Base-by-base conservation (phyloP, 2,797 vertebrate genomes). In the Coreius guichenoti region DNA sequence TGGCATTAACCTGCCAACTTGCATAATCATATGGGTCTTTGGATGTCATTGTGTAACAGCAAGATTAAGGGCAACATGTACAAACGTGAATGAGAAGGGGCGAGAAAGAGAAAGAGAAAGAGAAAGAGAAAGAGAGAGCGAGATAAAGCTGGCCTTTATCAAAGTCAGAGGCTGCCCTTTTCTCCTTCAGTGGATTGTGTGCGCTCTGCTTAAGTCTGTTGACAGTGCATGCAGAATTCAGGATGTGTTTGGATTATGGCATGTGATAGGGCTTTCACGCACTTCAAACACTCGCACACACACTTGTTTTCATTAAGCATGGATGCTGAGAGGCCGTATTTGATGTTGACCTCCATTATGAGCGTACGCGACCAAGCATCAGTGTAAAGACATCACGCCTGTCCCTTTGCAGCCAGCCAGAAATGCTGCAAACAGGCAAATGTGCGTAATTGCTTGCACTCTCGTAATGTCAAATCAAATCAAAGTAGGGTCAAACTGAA, bases 101-200 rank as follows among this genome's bases (percentile, higher is more conserved):
- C 17, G 11, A 54, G 29, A 77, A 91, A 79, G 90, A 89, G 90
- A 90, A n/a, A 85, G 87, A 92, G 90, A 91, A 81, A 56, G 80
- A 54, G 29, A 77, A 91, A 79, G 90, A 89, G 90, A 90, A n/a
- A 85, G 87, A 92, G 90, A 91, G 82, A 56, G 80, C 85, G 86
- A 89, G 83, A 79, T 77, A 43, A 83, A 31, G 87, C 89, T 95
- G 93, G 90, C 93, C 93, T 94, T 95, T 95, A 92, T 94, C 93
- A 95, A 94, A 94, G 92, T 94, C 92, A 92, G 90, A 87, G 86
- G 87, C 87, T 94, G 94, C 90, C 93, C 94, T 95, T 94, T 91
- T 88, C 56, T 69, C 89, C 88, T 90, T 90, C 80, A 88, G 88
- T 87, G 81, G 87, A 89, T 89, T 90, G 91, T 86, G 86, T 88